Conservation (phyloP, 2,888 invertebrate species). For the Volucella zonaria region DNA sequence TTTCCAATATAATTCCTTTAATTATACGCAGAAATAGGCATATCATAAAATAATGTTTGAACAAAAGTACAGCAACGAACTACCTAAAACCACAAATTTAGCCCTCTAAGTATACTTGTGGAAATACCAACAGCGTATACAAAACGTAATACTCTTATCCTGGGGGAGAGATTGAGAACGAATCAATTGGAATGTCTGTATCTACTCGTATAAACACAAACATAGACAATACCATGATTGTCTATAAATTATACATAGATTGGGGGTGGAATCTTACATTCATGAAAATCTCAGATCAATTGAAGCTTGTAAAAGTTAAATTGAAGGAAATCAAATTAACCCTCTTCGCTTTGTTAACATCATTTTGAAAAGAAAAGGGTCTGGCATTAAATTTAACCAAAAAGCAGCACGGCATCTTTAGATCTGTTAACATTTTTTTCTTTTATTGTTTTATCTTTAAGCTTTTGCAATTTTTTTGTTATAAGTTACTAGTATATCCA, state of each 20-base stretch:
- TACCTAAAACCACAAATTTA: constrained; percentile 68
- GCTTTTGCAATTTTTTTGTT: no score
- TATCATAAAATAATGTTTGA: neutral
- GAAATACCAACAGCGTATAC: constrained; percentile 62
- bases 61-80: neutral
- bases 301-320: constrained; percentile 83
- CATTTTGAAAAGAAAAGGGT: constrained; percentile 33
- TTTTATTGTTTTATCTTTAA: no score
- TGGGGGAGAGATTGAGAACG: constrained; percentile 57
- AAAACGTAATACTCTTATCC: constrained; percentile 50
- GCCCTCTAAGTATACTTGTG: constrained; percentile 67
- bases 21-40: neutral
- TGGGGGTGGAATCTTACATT: constrained; percentile 59
- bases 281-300: constrained; percentile 75
- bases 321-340: constrained; percentile 83
- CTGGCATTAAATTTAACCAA: constrained; percentile 40
- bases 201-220: constrained; percentile 52
- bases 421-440: neutral
- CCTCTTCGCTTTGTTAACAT: constrained; percentile 78
- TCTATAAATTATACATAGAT: constrained; percentile 69
- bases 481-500: no score
- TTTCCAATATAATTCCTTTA: neutral
- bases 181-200: constrained; percentile 68
- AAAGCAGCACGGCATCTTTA: neutral
- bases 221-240: constrained; percentile 55